phyloP scores from a whole-genome alignment of 1,140 invertebrate genomes.

The Charaxes varanes region DNA sequence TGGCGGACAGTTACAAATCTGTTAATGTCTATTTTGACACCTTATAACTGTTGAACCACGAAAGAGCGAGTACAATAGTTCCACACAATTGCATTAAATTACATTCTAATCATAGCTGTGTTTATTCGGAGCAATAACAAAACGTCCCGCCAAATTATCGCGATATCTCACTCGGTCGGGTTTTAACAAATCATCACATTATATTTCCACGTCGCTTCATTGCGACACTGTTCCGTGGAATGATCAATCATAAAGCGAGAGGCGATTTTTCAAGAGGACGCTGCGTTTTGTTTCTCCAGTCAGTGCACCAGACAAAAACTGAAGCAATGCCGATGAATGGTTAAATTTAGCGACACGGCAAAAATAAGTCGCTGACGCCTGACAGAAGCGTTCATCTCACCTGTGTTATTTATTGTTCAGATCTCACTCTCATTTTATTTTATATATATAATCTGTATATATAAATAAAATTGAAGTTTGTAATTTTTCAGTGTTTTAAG shows the following conservation, averaged over 20 bases:
- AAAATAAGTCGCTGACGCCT: conserved; percentile 12
- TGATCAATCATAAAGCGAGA: conserved; percentile 64
- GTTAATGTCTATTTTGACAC: too few relatives aligned
- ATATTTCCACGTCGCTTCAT: conserved; percentile 46
- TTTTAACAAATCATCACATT: conserved; percentile 63
- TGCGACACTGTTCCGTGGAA: conserved; percentile 52
- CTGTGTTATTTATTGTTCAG: conserved; percentile 27
- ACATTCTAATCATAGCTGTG: conserved; percentile 21
- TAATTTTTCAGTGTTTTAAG: too few relatives aligned
- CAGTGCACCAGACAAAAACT: conserved; percentile 46
- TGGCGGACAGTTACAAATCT: too few relatives aligned
- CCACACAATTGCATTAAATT: too few relatives aligned
- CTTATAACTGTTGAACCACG: too few relatives aligned
- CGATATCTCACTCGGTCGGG: conserved; percentile 45
- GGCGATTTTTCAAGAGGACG: conserved; percentile 59
- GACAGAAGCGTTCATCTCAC: conserved; percentile 43
- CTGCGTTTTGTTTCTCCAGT: conserved; percentile 55
- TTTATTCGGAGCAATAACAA: conserved; percentile 33
- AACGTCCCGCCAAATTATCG: conserved; percentile 37
- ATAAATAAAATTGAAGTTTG: neutral
- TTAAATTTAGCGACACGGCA: conserved; percentile 42
- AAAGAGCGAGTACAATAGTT: too few relatives aligned
- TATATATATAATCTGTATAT: neutral
- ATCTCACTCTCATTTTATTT: neutral
- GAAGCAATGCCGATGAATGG: conserved; percentile 28